phyloP scores from a whole-genome alignment of 2,113 vertebrate genomes.

The Cephalopterus ornatus region DNA sequence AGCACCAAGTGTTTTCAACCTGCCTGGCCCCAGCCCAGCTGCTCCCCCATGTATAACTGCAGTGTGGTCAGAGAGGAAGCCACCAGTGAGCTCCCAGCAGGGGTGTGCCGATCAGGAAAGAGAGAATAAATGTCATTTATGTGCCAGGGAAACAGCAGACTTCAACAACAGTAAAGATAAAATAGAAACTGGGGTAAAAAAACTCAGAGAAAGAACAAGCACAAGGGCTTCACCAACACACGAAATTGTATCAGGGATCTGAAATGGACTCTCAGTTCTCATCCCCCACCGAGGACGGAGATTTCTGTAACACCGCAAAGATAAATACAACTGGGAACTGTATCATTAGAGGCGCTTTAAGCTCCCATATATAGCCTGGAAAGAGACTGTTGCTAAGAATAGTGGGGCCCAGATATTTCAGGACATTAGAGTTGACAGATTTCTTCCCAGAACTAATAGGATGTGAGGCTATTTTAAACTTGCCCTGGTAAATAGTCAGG shows the following conservation, averaged over 20 bases:
- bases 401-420: constrained; percentile 45
- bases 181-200: neutral
- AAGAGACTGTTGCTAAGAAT: constrained; percentile 59
- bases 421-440: neutral
- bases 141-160: neutral
- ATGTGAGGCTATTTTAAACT: constrained; percentile 40
- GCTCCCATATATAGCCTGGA: constrained; percentile 65
- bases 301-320: neutral
- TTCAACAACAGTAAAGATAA: neutral
- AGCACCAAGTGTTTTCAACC: neutral
- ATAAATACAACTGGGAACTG: constrained; percentile 28
- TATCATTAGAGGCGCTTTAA: neutral
- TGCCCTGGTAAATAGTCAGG: neutral
- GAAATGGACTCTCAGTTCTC: neutral
- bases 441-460: constrained; percentile 19
- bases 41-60: neutral
- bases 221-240: neutral
- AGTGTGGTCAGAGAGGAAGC: fast-evolving
- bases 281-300: neutral
- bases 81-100: neutral
- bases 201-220: neutral
- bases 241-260: neutral
- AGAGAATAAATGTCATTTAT: neutral
- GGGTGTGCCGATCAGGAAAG: neutral
- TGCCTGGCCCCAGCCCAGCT: neutral